phyloP scores from a whole-genome alignment of 2,113 vertebrate species.

The Aldabrachelys gigantea region DNA sequence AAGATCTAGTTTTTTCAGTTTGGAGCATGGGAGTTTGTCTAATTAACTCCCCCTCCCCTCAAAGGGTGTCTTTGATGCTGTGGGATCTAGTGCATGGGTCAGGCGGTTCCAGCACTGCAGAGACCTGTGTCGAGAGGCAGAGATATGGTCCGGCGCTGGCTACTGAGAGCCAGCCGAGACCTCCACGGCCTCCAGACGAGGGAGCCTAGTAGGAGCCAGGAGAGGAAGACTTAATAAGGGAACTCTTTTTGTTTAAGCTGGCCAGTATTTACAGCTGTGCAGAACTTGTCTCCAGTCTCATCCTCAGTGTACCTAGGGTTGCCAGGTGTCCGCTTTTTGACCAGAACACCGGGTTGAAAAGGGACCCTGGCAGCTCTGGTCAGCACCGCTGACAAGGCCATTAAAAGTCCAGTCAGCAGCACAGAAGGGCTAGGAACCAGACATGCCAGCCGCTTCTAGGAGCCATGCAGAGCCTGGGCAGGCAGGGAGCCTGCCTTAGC shows the following conservation, averaged over 20 bases:
- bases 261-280: neutral
- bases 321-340: no score
- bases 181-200: no score
- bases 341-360: no score
- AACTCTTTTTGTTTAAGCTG: neutral
- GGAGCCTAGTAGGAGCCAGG: no score
- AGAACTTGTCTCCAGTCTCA: neutral
- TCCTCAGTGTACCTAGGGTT: neutral
- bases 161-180: no score
- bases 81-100: neutral
- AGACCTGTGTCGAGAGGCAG: neutral
- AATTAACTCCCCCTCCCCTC: neutral
- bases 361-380: no score
- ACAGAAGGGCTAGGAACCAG: no score
- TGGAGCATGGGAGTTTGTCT: neutral
- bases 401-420: no score
- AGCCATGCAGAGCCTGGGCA: no score
- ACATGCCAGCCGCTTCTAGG: no score
- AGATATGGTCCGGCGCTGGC: neutral
- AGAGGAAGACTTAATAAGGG: neutral
- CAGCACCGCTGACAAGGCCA: no score
- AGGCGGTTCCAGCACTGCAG: neutral
- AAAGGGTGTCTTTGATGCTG: neutral
- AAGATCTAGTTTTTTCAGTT: neutral
- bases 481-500: no score